Percentiles rank a stretch among this genome's conserved stretches.
Conservation (phyloP, 2,113 vertebrate genomes). For the Forbesichthys agassizii region DNA sequence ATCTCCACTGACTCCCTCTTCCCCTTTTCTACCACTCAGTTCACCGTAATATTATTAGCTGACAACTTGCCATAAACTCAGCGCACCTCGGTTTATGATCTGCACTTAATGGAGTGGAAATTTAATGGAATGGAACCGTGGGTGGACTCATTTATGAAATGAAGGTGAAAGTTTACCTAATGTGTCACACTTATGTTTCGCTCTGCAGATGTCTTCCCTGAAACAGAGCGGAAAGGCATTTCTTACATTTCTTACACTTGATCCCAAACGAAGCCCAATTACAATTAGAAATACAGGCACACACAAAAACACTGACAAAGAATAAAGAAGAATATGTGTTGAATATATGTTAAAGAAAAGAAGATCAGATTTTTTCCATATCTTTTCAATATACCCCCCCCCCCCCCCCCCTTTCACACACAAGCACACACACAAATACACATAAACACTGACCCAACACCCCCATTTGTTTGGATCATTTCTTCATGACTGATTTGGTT, state of each 20-base stretch:
- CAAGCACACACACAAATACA: too few relatives aligned
- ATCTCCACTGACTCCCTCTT: slow-evolving; percentile 30
- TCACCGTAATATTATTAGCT: slow-evolving; percentile 64
- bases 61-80: slow-evolving; percentile 58
- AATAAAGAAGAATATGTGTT: too few relatives aligned
- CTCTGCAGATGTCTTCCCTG: slow-evolving; percentile 97
- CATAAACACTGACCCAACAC: too few relatives aligned
- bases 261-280: neutral
- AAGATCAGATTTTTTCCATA: too few relatives aligned
- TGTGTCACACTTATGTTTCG: slow-evolving; percentile 95
- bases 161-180: slow-evolving; percentile 83
- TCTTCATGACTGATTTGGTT: too few relatives aligned
- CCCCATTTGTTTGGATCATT: too few relatives aligned
- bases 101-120: slow-evolving; percentile 34
- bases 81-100: slow-evolving; percentile 45
- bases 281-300: too few relatives aligned
- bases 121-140: slow-evolving; percentile 26
- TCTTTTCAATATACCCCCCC: too few relatives aligned
- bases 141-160: slow-evolving; percentile 20
- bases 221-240: slow-evolving; percentile 31
- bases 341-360: too few relatives aligned
- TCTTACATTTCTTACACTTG: neutral
- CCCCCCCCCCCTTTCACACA: too few relatives aligned
- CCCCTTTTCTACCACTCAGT: slow-evolving; percentile 44
- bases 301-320: too few relatives aligned